Evolutionary conservation across 2,113 vertebrate genomes (phyloP).

Genomic region (Rafetus swinhoei): DNA sequence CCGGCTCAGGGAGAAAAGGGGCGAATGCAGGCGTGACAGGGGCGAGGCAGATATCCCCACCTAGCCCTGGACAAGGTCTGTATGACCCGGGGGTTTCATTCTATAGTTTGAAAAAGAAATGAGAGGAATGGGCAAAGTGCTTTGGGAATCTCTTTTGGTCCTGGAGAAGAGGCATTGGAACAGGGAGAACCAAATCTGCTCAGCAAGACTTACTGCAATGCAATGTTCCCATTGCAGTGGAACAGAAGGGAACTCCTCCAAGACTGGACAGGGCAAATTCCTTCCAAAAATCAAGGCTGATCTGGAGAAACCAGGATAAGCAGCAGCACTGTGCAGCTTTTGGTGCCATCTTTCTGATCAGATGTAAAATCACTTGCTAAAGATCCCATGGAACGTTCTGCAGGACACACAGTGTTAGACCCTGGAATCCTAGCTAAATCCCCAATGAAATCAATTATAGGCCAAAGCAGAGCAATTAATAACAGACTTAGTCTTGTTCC

Average conservation of each 20-base stretch:
- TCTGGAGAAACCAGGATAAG: neutral
- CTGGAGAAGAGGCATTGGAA: neutral
- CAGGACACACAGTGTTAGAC: rapidly evolving
- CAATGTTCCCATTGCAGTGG: neutral
- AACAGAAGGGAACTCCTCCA: neutral
- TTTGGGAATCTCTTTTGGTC: neutral
- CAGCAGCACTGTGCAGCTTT: neutral
- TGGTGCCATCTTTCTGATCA: neutral
- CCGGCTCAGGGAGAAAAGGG: too few species aligned
- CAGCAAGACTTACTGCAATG: neutral
- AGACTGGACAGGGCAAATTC: neutral
- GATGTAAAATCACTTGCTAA: neutral
- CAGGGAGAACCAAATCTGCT: neutral
- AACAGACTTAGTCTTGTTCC: neutral
- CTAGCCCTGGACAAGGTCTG: too few species aligned
- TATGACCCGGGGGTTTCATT: neutral
- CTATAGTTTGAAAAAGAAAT: neutral
- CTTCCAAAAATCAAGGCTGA: neutral
- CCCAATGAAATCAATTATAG: neutral
- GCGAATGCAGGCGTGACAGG: too few species aligned
- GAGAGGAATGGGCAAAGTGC: neutral
- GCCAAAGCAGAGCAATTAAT: neutral
- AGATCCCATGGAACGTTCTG: neutral
- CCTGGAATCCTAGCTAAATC: neutral
- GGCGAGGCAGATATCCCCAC: too few species aligned